A percentile compares a stretch with the other conserved stretches of the same genome.
phyloP scores from a whole-genome alignment of 2,888 invertebrate genomes.

The Dastarcus helophoroides region DNA sequence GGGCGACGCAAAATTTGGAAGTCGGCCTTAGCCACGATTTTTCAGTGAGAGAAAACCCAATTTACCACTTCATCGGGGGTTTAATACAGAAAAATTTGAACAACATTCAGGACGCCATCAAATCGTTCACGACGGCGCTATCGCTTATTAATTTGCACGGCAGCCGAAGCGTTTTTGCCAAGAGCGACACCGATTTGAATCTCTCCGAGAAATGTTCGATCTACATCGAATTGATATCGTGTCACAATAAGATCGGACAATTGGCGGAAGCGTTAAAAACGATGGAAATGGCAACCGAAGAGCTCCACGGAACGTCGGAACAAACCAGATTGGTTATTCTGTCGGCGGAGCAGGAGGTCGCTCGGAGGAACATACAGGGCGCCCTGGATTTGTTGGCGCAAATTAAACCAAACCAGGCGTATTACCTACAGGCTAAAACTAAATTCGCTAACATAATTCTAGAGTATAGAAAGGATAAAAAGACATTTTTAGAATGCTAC shows the following conservation, averaged over 20 bases:
- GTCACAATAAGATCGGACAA: slow-evolving; percentile 56
- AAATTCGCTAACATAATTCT: slow-evolving; percentile 85
- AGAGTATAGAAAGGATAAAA: slow-evolving; percentile 72
- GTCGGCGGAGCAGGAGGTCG: slow-evolving; percentile 72
- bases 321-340: slow-evolving; percentile 76
- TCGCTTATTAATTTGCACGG: slow-evolving; percentile 42
- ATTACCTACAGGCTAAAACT: slow-evolving; percentile 70
- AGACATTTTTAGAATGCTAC: slow-evolving; percentile 80
- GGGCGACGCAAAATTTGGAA: slow-evolving; percentile 79
- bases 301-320: slow-evolving; percentile 68
- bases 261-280: slow-evolving; percentile 69
- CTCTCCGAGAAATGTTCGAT: slow-evolving; percentile 73
- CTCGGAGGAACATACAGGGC: slow-evolving; percentile 67
- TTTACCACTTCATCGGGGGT: slow-evolving; percentile 81
- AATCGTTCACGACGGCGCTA: slow-evolving; percentile 65
- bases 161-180: slow-evolving; percentile 8
- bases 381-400: slow-evolving; percentile 70
- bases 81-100: slow-evolving; percentile 67
- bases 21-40: slow-evolving; percentile 87
- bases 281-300: slow-evolving; percentile 63
- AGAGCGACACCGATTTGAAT: slow-evolving; percentile 37
- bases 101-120: slow-evolving; percentile 58
- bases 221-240: slow-evolving; percentile 76
- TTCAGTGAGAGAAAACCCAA: slow-evolving; percentile 78
- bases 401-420: slow-evolving; percentile 69